Evolutionary conservation across 2,113 vertebrate genomes (phyloP).

Genomic region (Ranitomeya imitator): DNA sequence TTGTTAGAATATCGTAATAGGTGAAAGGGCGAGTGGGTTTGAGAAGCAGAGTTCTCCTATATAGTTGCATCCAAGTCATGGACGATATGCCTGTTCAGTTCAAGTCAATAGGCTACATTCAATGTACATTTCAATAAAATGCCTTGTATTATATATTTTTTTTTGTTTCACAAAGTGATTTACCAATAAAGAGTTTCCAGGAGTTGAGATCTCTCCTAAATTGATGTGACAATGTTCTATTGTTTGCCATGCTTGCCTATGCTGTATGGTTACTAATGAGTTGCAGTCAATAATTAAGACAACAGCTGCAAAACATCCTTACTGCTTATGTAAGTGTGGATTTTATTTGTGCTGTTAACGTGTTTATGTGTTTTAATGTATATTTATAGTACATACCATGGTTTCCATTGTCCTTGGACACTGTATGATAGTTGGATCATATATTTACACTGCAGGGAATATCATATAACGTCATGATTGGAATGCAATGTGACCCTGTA

Average conservation of each 20-base stretch:
- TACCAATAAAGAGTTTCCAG: no score
- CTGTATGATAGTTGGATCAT: slow-evolving; percentile 6
- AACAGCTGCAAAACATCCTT: slow-evolving; percentile 15
- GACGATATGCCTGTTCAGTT: no score
- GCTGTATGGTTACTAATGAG: neutral
- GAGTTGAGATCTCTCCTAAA: no score
- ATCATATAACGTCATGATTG: slow-evolving; percentile 30
- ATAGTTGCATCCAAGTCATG: no score
- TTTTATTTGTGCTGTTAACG: neutral
- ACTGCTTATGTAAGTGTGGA: neutral
- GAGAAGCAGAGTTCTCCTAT: no score
- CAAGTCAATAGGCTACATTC: no score
- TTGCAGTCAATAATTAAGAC: neutral
- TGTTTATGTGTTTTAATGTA: neutral
- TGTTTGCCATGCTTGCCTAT: neutral
- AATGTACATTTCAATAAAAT: no score
- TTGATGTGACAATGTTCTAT: no score
- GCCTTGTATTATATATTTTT: no score
- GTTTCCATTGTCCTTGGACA: neutral
- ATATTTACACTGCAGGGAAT: slow-evolving; percentile 21
- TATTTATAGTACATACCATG: neutral
- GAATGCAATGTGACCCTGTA: slow-evolving; percentile 42
- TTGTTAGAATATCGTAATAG: no score
- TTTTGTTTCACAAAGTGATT: no score
- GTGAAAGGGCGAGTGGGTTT: no score